Evolutionary conservation across 1,140 invertebrate genomes (phyloP).

Genomic region (Oreohelix idahoensis): DNA sequence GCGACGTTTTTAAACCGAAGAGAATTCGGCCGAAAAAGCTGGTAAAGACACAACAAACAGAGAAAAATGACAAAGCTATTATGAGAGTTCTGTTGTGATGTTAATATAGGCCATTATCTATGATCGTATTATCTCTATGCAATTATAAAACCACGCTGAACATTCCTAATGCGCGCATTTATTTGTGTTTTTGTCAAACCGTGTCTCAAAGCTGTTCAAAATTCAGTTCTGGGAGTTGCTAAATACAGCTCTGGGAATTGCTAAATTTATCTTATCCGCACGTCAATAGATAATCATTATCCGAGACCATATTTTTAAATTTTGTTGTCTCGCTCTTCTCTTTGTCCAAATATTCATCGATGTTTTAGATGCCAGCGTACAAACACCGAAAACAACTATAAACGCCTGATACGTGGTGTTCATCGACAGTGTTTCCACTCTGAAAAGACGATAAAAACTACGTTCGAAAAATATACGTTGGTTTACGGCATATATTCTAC

Average conservation of each 20-base stretch:
- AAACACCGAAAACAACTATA: too few relatives aligned
- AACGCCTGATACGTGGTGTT: too few relatives aligned
- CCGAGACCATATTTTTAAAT: neutral
- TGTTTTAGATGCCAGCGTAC: too few relatives aligned
- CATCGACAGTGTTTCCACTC: too few relatives aligned
- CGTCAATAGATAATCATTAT: neutral
- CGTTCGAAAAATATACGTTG: too few relatives aligned
- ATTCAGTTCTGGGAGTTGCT: neutral
- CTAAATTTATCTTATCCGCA: slow-evolving; percentile 1
- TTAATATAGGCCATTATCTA: neutral
- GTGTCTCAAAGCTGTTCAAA: slow-evolving; percentile 1
- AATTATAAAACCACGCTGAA: neutral
- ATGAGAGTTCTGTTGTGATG: neutral
- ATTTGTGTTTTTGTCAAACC: neutral
- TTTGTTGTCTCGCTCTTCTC: neutral
- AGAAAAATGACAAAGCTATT: neutral
- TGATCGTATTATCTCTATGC: neutral
- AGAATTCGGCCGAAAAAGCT: too few relatives aligned
- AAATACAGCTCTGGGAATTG: slow-evolving; percentile 3
- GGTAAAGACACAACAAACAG: too few relatives aligned
- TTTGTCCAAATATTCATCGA: neutral
- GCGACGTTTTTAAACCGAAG: too few relatives aligned
- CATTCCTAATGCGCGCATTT: slow-evolving; percentile 1
- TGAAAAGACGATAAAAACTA: too few relatives aligned
- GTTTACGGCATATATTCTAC: too few relatives aligned